Base-by-base conservation (phyloP, 2,113 vertebrate species). In the Cinclus mexicanus region DNA sequence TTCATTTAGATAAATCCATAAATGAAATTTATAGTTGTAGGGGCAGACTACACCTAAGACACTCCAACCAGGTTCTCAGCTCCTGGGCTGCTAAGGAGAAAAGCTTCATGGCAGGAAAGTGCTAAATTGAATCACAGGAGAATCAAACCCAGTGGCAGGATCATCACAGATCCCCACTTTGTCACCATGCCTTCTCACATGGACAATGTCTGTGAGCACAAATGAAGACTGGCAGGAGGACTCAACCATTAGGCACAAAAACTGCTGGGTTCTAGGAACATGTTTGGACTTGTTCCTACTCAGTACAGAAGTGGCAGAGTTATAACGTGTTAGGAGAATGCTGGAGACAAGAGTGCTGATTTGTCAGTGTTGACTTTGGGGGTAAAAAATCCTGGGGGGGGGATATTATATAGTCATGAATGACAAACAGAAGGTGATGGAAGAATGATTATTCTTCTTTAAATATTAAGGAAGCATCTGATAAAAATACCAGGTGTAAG, bases 281-380 rank as follows among this genome's bases (percentile, higher is more conserved):
- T 4, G 14, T 70, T 92, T 89, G 70, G 37, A 47, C 37, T 41
- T 41, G 22, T 65, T 72, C 37, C n/a, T 50, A 37, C 20, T 84
- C 2, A 1, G 23, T 29, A 70, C 8, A 74, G 21, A 86, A 35
- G 49, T 53, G 26, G 14, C 23, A 91, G 47, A 11, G 8, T 42
- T 63, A 14, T 5, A 31, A 42, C 0, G 0, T 18, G 3, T 22
- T 22, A 7, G 46, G 18, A 70, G 23, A 84, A 75, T 0, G 5
- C 28, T 29, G 12, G 33, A 87, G 80, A 70, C 44, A 87, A 89
- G 26, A 33, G 29, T 42, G 18, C 33, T 59, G 42, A 42, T 42
- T 55, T 82, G 20, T 42, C 49, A 81, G 37, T 15, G 49, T 37
- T 42, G n/a, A 67, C 6, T 61, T 47, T 23, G 23, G 7, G 19